A percentile compares a stretch with the other conserved stretches of the same genome.
These are phyloP conservation scores for Melanostigma gelatinosum DNA, from an alignment of 2,113 vertebrate genomes.

Conservation along the genomic window DNA sequence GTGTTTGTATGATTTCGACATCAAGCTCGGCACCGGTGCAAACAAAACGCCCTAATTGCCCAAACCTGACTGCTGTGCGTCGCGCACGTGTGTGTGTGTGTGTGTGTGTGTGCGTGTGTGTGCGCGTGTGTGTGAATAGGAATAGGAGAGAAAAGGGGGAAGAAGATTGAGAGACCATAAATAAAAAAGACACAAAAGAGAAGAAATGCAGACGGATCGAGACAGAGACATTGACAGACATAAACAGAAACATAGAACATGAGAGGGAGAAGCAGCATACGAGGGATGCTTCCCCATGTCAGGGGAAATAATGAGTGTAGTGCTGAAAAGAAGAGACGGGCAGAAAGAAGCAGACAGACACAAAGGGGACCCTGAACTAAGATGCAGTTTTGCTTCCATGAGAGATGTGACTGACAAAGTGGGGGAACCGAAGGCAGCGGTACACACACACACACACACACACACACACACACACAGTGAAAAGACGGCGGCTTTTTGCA, in stretches of 20 bases:
- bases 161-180: slow-evolving; percentile 14
- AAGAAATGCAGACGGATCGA: neutral
- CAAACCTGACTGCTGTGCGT: slow-evolving; percentile 19
- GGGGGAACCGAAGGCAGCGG: slow-evolving; percentile 31
- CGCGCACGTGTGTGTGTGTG: neutral
- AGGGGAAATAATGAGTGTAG: slow-evolving; percentile 59
- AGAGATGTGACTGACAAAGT: slow-evolving; percentile 40
- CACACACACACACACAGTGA: slow-evolving; percentile 23
- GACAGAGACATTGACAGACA: slow-evolving; percentile 29
- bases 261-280: slow-evolving; percentile 17
- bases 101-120: neutral
- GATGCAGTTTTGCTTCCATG: slow-evolving; percentile 40
- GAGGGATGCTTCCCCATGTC: slow-evolving; percentile 35
- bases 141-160: slow-evolving; percentile 2
- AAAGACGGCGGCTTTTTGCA: slow-evolving; percentile 50
- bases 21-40: slow-evolving; percentile 11
- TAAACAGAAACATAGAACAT: slow-evolving; percentile 45
- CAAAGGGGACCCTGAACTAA: slow-evolving; percentile 53
- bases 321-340: slow-evolving; percentile 43
- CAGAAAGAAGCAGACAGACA: slow-evolving; percentile 48
- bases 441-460: slow-evolving; percentile 12
- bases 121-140: neutral
- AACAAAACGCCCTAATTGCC: slow-evolving; percentile 36
- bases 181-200: neutral
- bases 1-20: slow-evolving; percentile 27